Evolutionary conservation across 2,113 vertebrate genomes (phyloP).

Genomic region (Anas platyrhynchos): DNA sequence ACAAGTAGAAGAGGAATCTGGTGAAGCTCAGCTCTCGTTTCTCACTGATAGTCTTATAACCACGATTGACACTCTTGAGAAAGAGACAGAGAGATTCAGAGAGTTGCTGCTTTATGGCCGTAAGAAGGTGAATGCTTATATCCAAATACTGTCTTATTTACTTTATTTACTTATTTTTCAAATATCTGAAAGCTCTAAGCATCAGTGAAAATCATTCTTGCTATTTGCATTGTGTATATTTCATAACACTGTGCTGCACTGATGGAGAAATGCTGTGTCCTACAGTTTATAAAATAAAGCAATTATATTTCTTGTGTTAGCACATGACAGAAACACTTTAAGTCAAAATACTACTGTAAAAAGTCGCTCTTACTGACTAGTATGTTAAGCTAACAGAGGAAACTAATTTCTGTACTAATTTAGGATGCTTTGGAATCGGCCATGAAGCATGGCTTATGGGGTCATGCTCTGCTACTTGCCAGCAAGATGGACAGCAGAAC

Average conservation of each 20-base stretch:
- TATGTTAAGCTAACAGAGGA: not conserved
- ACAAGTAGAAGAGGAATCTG: constrained; percentile 87
- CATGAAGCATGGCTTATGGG: constrained; percentile 97
- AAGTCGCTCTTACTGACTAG: not conserved
- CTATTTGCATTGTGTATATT: not conserved
- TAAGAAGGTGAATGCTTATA: constrained; percentile 84
- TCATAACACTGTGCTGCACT: not conserved
- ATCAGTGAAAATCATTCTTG: not conserved
- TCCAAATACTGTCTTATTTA: not conserved
- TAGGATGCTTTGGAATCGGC: constrained; percentile 96
- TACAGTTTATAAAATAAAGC: not conserved
- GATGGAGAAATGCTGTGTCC: not conserved
- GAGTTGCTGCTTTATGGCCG: constrained; percentile 94
- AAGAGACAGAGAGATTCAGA: constrained; percentile 93
- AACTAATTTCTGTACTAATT: not conserved
- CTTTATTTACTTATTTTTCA: not conserved
- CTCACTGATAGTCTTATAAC: constrained; percentile 86
- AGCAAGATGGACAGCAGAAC: constrained; percentile 99
- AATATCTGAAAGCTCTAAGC: not conserved
- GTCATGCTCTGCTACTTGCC: constrained; percentile 92
- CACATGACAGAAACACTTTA: not conserved
- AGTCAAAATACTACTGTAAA: not conserved
- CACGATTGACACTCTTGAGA: constrained; percentile 79
- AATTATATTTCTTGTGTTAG: not conserved
- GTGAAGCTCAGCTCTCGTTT: constrained; percentile 89